Evolutionary conservation across 2,888 invertebrate genomes (phyloP).

Genomic region (Amphipoea oculea): DNA sequence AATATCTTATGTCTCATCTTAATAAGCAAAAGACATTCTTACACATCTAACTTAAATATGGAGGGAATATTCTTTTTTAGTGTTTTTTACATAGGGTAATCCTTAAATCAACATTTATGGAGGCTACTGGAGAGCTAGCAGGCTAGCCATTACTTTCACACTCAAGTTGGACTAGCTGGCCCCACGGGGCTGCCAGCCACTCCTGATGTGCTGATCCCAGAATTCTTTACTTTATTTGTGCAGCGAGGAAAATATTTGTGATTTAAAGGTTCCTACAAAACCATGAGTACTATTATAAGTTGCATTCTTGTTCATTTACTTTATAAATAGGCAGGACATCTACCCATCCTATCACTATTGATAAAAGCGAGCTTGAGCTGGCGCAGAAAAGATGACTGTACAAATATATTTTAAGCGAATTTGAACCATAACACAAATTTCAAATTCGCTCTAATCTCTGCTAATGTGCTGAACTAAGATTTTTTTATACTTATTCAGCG

Average conservation of each 20-base stretch:
- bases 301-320: conserved; percentile 2
- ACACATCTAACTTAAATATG: background rate
- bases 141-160: background rate
- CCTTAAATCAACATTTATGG: background rate
- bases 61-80: background rate
- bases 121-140: background rate
- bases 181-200: background rate
- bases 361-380: conserved; percentile 5
- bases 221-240: background rate
- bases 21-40: background rate
- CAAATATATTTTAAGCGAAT: conserved; percentile 8
- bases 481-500: background rate
- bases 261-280: background rate
- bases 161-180: background rate
- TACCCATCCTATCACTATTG: conserved; percentile 10
- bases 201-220: background rate
- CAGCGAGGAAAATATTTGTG: background rate
- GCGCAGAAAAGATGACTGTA: conserved; percentile 7
- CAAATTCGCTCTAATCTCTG: background rate
- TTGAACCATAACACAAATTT: background rate
- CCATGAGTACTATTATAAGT: background rate
- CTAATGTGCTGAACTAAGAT: background rate
- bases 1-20: background rate
- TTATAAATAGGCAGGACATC: conserved; percentile 19
- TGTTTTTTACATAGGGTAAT: background rate